Conservation (phyloP, 2,797 vertebrate species). For the Mionectes olivaceus region DNA sequence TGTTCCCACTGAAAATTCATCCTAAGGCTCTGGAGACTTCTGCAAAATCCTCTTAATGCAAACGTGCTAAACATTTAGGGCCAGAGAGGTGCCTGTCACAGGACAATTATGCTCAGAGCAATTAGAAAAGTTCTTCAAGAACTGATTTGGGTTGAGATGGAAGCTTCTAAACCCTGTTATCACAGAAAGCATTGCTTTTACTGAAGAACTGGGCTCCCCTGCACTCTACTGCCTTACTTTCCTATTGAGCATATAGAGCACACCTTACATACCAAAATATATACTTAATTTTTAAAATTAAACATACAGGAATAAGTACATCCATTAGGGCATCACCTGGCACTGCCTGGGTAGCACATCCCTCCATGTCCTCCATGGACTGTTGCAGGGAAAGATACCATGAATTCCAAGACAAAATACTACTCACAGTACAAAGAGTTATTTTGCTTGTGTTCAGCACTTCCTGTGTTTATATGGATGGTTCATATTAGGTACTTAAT, state of each 20-base stretch:
- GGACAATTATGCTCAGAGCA: not conserved
- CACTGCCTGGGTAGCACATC: not conserved
- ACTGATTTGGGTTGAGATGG: not conserved
- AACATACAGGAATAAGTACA: not conserved
- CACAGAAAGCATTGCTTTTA: not conserved
- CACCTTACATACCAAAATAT: accelerated
- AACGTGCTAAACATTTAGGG: accelerated
- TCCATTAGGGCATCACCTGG: not conserved
- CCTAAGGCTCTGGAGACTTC: not conserved
- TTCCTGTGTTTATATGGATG: not conserved
- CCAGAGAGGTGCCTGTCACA: accelerated
- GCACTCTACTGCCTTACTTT: not conserved
- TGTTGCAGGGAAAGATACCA: not conserved
- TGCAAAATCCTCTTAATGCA: not conserved
- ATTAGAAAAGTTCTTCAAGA: not conserved
- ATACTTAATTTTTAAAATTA: not conserved
- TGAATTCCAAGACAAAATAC: not conserved
- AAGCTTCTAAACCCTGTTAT: not conserved
- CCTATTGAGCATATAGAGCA: not conserved
- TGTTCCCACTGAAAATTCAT: not conserved
- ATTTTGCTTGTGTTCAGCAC: not conserved
- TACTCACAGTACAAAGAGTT: not conserved
- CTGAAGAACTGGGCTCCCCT: not conserved
- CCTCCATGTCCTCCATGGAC: not conserved
- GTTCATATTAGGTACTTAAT: conserved; percentile 13